Base-by-base conservation (phyloP, 2,797 vertebrate genomes). In the Amblyopsis hoosieri region DNA sequence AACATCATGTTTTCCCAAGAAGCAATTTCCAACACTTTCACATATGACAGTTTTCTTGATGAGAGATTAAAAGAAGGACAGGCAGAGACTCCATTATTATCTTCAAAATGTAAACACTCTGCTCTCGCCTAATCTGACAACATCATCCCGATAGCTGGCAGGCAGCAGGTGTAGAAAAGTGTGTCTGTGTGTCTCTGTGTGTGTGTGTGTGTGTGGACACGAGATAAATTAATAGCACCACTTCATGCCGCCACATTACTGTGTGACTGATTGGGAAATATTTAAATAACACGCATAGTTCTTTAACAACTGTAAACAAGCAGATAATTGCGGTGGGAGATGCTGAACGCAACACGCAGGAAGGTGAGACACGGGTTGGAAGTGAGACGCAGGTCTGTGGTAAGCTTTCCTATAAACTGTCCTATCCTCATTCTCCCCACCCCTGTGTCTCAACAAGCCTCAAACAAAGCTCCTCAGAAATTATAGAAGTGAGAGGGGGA, bases 151-250 rank as follows among this genome's bases (percentile, higher is more conserved):
- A 42, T 11, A 53, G 51, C 10, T 19, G 10, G 15, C 15, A 53
- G 15, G 15, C 37, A 3, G 17, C 12, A n/a, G 15, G 45, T 12
- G 54, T 2, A 19, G 8, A 12, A 42, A 11, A 1, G 10, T 54
- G 29, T 54, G 52, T 54, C 31, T 56, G 54, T 56, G 54, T 42
- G 55, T 45, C n/a, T 46, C 33, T 47, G 50, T 46, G 33, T 46
- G 50, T 29, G 12, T n/a, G 29, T 2, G 15, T 29, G 47, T 62
- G 45, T 0, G 4, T 42, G 47, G 7, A 12, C 3, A 13, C 7
- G 33, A 14, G 33, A 42, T 33, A 42, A 12, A 42, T 19, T 45
- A 33, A n/a, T 10, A 13, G 29, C 33, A 12, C 7, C 37, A 42
- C 37, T 42, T 42, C 42, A 57, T 6, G 12, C 6, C 14, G 3